phyloP scores from a whole-genome alignment of 2,113 vertebrate genomes.

The Neodon shergylaensis region DNA sequence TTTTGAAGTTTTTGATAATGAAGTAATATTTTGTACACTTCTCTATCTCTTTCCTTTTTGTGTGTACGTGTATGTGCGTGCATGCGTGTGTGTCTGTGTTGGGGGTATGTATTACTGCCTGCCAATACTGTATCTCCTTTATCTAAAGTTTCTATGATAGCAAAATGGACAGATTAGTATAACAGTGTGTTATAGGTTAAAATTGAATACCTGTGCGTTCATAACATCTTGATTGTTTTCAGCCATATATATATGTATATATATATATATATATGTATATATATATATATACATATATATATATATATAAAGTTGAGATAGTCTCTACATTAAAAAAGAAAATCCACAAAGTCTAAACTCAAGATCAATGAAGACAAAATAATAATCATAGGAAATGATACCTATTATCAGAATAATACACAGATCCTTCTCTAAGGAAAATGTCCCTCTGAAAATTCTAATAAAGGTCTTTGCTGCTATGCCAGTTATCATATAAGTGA shows the following conservation, averaged over 20 bases:
- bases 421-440: not conserved
- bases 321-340: not conserved
- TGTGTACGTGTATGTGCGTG: not conserved
- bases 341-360: not conserved
- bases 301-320: not conserved
- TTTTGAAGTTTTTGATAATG: not conserved
- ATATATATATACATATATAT: not conserved
- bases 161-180: not conserved
- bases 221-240: not conserved
- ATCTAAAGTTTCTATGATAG: not conserved
- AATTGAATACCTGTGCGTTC: not conserved
- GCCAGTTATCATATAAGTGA: not conserved
- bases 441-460: not conserved
- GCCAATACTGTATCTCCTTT: not conserved
- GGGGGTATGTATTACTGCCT: not conserved
- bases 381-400: not conserved
- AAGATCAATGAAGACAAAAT: not conserved
- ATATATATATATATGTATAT: slow-evolving; percentile 4
- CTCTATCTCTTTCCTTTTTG: rapidly evolving
- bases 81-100: not conserved
- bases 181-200: not conserved
- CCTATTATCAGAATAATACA: not conserved
- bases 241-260: not conserved
- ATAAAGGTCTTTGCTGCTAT: not conserved
- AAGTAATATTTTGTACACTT: not conserved